A percentile compares a stretch with the other conserved stretches of the same genome.
These are phyloP conservation scores for Lomographa bimaculata DNA, from an alignment of 2,888 invertebrate genomes.

Conservation along the genomic window DNA sequence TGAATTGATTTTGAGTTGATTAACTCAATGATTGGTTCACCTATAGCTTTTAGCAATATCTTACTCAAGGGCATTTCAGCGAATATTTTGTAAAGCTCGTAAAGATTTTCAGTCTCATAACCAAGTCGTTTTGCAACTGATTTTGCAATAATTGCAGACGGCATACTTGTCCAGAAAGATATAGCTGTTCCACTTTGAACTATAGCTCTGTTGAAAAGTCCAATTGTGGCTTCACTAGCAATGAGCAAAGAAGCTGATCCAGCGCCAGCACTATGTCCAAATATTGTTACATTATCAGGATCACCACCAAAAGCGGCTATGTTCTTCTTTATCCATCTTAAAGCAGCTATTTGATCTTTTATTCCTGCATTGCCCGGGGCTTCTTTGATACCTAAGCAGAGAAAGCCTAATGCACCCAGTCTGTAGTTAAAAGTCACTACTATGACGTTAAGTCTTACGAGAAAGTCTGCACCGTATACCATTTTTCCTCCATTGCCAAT, in stretches of 20 bases:
- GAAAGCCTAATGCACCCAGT: conserved; percentile 64
- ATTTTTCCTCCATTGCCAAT: conserved; percentile 65
- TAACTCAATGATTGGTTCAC: conserved; percentile 10
- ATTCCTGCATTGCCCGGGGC: conserved; percentile 72
- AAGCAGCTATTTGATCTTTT: conserved; percentile 70
- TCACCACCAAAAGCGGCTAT: conserved; percentile 72
- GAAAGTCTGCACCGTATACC: conserved; percentile 60
- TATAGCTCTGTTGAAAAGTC: conserved; percentile 64
- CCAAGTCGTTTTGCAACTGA: conserved; percentile 53
- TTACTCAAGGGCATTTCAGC: conserved; percentile 48
- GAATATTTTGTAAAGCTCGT: conserved; percentile 60
- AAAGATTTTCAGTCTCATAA: conserved; percentile 52
- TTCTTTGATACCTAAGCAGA: conserved; percentile 68
- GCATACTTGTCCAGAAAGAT: conserved; percentile 62
- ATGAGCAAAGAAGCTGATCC: conserved; percentile 56
- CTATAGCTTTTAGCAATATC: conserved; percentile 37
- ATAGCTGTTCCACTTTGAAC: conserved; percentile 64
- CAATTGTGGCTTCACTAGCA: conserved; percentile 55
- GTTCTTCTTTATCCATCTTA: conserved; percentile 69
- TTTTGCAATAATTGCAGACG: conserved; percentile 34
- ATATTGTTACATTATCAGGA: conserved; percentile 65
- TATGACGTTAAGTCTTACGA: conserved; percentile 62
- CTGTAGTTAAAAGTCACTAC: conserved; percentile 71
- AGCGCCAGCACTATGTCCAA: conserved; percentile 74
- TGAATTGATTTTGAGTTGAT: conserved; percentile 35